These are phyloP conservation scores for Machaerirhynchus nigripectus DNA, from an alignment of 2,113 vertebrate species.

Conservation along the genomic window DNA sequence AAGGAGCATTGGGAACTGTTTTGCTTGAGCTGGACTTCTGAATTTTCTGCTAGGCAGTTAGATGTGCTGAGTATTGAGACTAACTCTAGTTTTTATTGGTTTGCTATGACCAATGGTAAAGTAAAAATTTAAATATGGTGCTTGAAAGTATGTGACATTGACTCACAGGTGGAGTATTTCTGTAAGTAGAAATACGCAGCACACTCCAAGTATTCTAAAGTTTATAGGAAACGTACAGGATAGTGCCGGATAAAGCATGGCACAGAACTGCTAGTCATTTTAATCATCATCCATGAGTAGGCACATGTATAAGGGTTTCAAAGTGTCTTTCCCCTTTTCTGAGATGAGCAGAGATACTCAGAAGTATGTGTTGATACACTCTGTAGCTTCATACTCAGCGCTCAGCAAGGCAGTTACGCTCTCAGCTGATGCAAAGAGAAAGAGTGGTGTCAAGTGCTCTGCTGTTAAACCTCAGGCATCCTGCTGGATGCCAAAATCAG, in stretches of 20 bases:
- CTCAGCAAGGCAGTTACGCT: neutral
- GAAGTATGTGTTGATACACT: neutral
- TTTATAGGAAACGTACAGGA: neutral
- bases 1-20: neutral
- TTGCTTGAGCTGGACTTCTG: neutral
- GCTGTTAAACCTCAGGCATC: neutral
- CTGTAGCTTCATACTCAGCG: rapidly evolving
- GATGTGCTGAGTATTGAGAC: neutral
- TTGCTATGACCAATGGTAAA: neutral
- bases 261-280: neutral
- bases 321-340: neutral
- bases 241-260: neutral
- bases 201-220: neutral
- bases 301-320: neutral
- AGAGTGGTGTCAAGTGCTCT: neutral
- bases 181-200: neutral
- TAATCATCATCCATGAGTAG: neutral
- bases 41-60: neutral
- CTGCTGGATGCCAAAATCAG: neutral
- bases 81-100: neutral
- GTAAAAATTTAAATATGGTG: neutral
- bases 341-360: neutral
- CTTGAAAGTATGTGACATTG: neutral
- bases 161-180: neutral
- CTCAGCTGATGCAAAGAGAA: neutral